Evolutionary conservation across 2,797 vertebrate species (phyloP), one percentile per base, ranked within the genome.

Genomic region (Bradypus variegatus): DNA sequence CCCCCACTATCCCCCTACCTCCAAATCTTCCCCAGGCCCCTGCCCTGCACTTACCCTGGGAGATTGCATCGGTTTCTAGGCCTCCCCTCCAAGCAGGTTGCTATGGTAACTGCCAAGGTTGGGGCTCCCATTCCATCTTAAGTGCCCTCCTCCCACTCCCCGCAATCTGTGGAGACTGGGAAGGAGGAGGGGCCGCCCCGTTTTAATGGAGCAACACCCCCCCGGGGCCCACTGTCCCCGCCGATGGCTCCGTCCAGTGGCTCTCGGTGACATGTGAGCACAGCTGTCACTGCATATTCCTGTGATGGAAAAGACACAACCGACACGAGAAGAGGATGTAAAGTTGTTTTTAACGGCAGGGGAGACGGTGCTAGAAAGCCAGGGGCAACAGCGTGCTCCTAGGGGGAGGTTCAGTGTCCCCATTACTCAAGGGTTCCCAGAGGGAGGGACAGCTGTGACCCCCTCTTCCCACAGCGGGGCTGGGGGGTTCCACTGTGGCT

Each of bases 51-150:
- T 86, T 83, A 58, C 75, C 60, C 38, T 1, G 31, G 62, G 75
- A 88, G 75, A 64, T 19, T 25, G 38, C 38, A 41, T 86, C 25
- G 9, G 94, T 94, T 91, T 96, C 94, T 36, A 94, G 91, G 83
- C 82, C 48, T 78, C 83, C 91, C 88, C 69, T 27, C 87, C 69
- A 73, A 23, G 58, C 58, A 41, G 80, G 94, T 95, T 94, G 88
- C 90, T 58, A 92, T 93, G 90, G 84, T 67, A 93, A 95, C 94
- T 1, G 2, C 77, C 23, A 48, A 80, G 70, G 80, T 90, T 93
- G 50, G 88, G 92, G 83, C 80, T 91, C 38, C 2, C 25, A 14
- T 21, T 60, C 75, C 36, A 13, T 89, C 77, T 88, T 48, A 13
- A 25, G 91, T 77, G 79, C 80, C 91, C 85, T 92, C 89, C 75